Evolutionary conservation across 2,113 vertebrate species (phyloP).

Genomic region (Oreochromis aureus): DNA sequence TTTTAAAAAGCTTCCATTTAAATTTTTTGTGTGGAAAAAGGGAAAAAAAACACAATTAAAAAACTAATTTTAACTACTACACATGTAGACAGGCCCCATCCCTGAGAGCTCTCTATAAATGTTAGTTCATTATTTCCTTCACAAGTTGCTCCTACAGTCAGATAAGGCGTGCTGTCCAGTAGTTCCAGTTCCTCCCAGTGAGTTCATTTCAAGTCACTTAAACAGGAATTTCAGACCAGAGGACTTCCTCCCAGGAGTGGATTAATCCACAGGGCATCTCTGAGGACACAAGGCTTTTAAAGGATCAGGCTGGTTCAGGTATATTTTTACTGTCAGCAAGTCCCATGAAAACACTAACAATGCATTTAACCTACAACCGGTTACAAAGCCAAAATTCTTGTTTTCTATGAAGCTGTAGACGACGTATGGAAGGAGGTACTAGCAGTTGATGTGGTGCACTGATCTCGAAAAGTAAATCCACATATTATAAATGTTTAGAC

Average conservation of each 20-base stretch:
- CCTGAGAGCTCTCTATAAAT: neutral
- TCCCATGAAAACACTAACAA: neutral
- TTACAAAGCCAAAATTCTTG: neutral
- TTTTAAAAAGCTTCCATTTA: neutral
- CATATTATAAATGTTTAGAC: neutral
- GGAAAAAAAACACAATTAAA: neutral
- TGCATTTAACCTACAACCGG: neutral
- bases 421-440: neutral
- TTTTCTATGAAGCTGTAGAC: neutral
- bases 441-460: neutral
- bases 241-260: neutral
- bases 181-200: conserved; percentile 6
- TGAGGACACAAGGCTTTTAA: neutral
- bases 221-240: neutral
- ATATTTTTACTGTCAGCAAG: neutral
- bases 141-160: neutral
- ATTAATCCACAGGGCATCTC: neutral
- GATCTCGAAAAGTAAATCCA: neutral
- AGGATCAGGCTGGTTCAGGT: neutral
- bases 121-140: neutral
- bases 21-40: neutral
- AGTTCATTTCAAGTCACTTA: conserved; percentile 1
- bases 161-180: neutral
- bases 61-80: neutral
- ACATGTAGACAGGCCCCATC: neutral